A percentile compares a stretch with the other conserved stretches of the same genome.
Conservation (phyloP, 2,797 vertebrate genomes). For the Diceros bicornis region DNA sequence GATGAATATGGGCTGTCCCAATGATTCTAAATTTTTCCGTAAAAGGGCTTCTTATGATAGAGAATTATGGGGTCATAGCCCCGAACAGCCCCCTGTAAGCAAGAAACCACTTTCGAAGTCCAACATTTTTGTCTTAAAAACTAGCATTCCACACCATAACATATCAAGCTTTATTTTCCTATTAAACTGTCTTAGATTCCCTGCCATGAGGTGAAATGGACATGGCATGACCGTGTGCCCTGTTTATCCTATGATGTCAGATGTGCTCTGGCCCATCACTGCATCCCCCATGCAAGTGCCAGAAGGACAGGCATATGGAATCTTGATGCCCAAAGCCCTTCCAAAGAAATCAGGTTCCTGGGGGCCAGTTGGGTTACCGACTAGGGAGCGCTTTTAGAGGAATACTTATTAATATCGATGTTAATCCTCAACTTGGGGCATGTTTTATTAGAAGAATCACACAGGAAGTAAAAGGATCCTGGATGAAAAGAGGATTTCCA, state of each 20-base stretch:
- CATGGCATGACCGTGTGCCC: neutral
- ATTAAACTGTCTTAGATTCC: neutral
- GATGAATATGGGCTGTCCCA: neutral
- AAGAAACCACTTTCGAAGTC: neutral
- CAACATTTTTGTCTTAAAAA: slow-evolving; percentile 43
- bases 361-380: neutral
- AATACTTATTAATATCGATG: neutral
- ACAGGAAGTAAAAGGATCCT: neutral
- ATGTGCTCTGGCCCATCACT: too few relatives aligned
- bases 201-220: neutral
- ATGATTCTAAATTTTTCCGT: neutral
- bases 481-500: neutral
- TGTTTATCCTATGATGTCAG: neutral
- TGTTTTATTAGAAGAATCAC: neutral
- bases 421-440: too few relatives aligned
- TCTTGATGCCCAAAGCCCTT: neutral
- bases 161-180: neutral
- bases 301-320: neutral
- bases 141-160: neutral
- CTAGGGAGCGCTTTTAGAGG: neutral
- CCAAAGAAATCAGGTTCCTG: neutral
- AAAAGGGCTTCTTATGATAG: slow-evolving; percentile 15
- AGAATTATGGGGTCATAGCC: neutral
- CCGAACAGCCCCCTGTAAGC: neutral
- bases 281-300: neutral